Percentiles rank a stretch among this genome's conserved stretches.
These are phyloP conservation scores for Plagodis dolabraria DNA, from an alignment of 2,888 invertebrate species.

Conservation along the genomic window DNA sequence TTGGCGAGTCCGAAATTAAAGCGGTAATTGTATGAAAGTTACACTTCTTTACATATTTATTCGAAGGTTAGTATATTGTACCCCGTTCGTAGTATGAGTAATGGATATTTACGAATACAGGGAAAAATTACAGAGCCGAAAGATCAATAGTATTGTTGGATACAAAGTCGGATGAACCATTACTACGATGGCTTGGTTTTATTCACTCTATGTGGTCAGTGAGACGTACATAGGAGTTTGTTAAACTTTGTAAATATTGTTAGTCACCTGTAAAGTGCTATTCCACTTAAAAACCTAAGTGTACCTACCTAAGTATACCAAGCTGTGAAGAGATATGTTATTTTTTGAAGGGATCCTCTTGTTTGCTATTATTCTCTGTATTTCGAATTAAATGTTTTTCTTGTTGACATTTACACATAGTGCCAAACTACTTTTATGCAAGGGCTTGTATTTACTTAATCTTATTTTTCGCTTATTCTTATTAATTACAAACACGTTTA, in stretches of 20 bases:
- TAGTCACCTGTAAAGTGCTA: slow-evolving; percentile 69
- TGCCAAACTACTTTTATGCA: slow-evolving; percentile 74
- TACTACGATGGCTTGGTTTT: slow-evolving; percentile 17
- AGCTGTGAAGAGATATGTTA: slow-evolving; percentile 66
- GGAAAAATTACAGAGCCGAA: too few relatives aligned
- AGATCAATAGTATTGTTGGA: too few relatives aligned
- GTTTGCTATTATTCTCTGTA: slow-evolving; percentile 61
- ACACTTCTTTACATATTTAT: too few relatives aligned
- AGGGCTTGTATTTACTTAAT: slow-evolving; percentile 52
- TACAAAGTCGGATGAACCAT: too few relatives aligned
- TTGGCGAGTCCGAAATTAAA: too few relatives aligned
- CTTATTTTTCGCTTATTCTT: slow-evolving; percentile 43
- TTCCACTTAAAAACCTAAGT: slow-evolving; percentile 49
- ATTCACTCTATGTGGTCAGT: slow-evolving; percentile 45
- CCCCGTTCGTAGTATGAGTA: too few relatives aligned
- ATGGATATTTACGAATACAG: too few relatives aligned
- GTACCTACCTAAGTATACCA: slow-evolving; percentile 50
- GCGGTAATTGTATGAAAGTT: too few relatives aligned
- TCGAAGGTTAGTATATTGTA: too few relatives aligned
- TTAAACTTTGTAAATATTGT: slow-evolving; percentile 79
- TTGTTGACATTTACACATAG: slow-evolving; percentile 62
- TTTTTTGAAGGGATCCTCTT: slow-evolving; percentile 60
- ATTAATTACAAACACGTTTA: background rate
- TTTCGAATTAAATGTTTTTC: slow-evolving; percentile 57
- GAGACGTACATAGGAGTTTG: slow-evolving; percentile 62